A percentile compares a stretch with the other conserved stretches of the same genome.
These are phyloP conservation scores for Battus philenor DNA, from an alignment of 1,140 invertebrate species.

Conservation along the genomic window DNA sequence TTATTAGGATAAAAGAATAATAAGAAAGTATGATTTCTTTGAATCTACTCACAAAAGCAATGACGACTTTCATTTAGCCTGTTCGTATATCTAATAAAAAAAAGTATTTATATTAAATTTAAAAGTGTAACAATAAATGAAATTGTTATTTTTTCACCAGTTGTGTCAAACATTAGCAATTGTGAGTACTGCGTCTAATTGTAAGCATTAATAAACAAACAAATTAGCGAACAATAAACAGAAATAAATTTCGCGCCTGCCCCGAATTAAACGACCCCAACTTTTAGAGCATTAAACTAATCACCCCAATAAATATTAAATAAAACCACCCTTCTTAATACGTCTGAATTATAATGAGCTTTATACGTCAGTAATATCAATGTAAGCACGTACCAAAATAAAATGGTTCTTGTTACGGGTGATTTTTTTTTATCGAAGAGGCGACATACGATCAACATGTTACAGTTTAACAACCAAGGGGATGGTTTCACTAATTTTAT, in stretches of 20 bases:
- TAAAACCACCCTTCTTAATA: constrained; percentile 14
- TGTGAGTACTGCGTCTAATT: constrained; percentile 16
- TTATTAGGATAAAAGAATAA: no score
- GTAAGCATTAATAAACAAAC: constrained; percentile 22
- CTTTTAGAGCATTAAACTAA: constrained; percentile 16
- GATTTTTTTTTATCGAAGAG: constrained; percentile 20
- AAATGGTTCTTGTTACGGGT: constrained; percentile 3
- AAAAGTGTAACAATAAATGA: no score
- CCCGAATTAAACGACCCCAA: constrained; percentile 13
- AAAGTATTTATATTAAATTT: background rate
- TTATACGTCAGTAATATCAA: constrained; percentile 2
- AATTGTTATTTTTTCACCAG: background rate
- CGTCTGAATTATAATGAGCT: constrained; percentile 9
- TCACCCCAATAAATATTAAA: constrained; percentile 20
- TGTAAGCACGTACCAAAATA: constrained; percentile 7
- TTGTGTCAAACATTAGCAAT: constrained; percentile 6
- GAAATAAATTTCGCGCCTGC: constrained; percentile 17
- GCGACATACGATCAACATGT: constrained; percentile 33
- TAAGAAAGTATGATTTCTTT: no score
- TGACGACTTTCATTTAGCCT: no score
- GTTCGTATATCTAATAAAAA: no score
- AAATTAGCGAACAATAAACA: constrained; percentile 23
- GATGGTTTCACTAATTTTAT: constrained; percentile 26
- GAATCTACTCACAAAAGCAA: no score
- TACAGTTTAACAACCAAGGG: constrained; percentile 24